A percentile compares a stretch with the other conserved stretches of the same genome.
Evolutionary conservation across 2,888 invertebrate genomes (phyloP).

Genomic region (Cenopis cana): DNA sequence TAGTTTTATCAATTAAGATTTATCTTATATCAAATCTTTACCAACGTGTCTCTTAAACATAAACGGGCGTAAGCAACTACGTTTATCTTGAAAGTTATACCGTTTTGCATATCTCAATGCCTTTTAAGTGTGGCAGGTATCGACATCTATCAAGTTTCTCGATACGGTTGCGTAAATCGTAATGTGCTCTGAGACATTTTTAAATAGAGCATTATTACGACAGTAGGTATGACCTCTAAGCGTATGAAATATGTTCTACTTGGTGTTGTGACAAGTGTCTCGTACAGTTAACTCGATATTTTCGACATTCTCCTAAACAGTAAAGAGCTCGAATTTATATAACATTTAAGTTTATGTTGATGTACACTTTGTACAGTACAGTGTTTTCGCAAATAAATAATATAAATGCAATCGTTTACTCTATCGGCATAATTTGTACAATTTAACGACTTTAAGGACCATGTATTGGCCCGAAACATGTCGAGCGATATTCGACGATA

Average conservation of each 20-base stretch:
- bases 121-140: conserved; percentile 42
- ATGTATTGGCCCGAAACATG: no score
- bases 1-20: conserved; percentile 43
- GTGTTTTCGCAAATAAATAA: no score
- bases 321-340: no score
- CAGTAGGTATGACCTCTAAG: conserved; percentile 51
- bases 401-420: no score
- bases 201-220: conserved; percentile 65
- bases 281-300: neutral
- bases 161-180: conserved; percentile 58
- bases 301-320: no score
- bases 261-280: conserved; percentile 19
- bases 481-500: no score
- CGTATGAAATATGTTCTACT: conserved; percentile 33
- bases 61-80: conserved; percentile 1
- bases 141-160: conserved; percentile 47
- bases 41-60: neutral
- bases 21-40: conserved; percentile 36
- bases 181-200: conserved; percentile 59
- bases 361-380: no score
- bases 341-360: no score
- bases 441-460: no score
- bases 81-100: neutral
- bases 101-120: neutral
- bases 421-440: no score